Base-by-base conservation (phyloP, 2,797 vertebrate species). In the Emydoidea blandingii region DNA sequence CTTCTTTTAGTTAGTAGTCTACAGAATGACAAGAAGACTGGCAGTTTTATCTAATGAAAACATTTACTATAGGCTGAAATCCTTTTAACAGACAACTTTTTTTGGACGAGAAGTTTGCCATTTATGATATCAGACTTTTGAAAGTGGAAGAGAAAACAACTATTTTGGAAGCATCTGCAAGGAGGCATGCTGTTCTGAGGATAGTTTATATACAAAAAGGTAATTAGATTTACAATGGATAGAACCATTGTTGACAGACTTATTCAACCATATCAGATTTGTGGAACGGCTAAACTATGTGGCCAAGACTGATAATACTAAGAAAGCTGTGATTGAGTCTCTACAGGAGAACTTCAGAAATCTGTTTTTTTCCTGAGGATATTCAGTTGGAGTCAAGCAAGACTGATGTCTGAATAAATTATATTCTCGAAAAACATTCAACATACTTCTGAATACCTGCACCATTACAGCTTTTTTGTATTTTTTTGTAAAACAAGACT, bases 181-280 rank as follows among this genome's bases (percentile, higher is more conserved):
- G 72, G 44, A 29, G 25, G 25, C 41, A 76, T 72, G 59, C 84
- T 92, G 53, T 87, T 91, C 88, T 80, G 65, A 27, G 89, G 86
- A 87, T 81, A 72, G 49, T 81, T 81, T 76, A 83, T 85, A 92
- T 68, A 93, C 94, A 76, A 92, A 94, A 95, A 94, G 94, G 47
- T 81, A 81, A 44, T 96, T 76, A 54, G 90, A 95, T 91, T 93
- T 93, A 93, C 59, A 81, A 49, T 87, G 88, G 59, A 85, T 80
- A 81, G 56, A 94, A 90, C 52, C 78, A 47, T 47, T 47, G 52
- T 34, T 94, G 95, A 91, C 25, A 76, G 25, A 29, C 79, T 91
- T 92, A 92, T 79, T 95, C 88, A 91, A 83, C 1, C 65, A 59
- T 44, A 80, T 6, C 57, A 44, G 52, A 29, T 57, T 37, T 44